A percentile compares a stretch with the other conserved stretches of the same genome.
phyloP scores from a whole-genome alignment of 1,140 invertebrate species.

The Temnothorax longispinosus region DNA sequence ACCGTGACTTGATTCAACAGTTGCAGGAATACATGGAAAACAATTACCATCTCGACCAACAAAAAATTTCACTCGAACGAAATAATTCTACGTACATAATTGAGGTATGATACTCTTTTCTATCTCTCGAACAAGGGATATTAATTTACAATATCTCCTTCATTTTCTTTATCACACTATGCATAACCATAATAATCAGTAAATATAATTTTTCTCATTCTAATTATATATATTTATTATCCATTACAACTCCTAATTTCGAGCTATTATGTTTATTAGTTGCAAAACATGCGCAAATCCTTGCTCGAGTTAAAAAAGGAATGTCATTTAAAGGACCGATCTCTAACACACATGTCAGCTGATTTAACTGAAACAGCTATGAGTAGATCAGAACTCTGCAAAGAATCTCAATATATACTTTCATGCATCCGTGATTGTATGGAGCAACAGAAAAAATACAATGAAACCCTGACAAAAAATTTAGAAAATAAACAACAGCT shows the following conservation, averaged over 20 bases:
- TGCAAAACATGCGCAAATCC: constrained; percentile 77
- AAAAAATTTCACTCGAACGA: constrained; percentile 76
- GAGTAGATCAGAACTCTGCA: constrained; percentile 77
- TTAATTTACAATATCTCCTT: neutral
- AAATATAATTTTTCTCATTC: neutral
- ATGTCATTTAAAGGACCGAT: constrained; percentile 77
- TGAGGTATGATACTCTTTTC: constrained; percentile 70
- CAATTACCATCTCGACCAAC: constrained; percentile 72
- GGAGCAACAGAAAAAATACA: constrained; percentile 75
- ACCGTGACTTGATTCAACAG: constrained; percentile 72
- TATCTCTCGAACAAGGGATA: neutral
- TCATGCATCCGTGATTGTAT: constrained; percentile 78
- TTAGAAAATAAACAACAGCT: constrained; percentile 77
- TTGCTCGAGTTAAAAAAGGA: constrained; percentile 76
- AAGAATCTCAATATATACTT: constrained; percentile 78
- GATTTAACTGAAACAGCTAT: constrained; percentile 77
- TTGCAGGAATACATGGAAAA: constrained; percentile 76
- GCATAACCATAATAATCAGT: constrained; percentile 16
- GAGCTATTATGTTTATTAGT: constrained; percentile 54
- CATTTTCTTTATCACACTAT: neutral
- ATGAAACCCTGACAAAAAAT: constrained; percentile 69
- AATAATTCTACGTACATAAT: constrained; percentile 76
- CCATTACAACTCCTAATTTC: constrained; percentile 14
- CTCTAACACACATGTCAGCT: constrained; percentile 74
- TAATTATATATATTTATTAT: neutral